phyloP scores from a whole-genome alignment of 2,888 invertebrate genomes.

The Endotricha flammealis region DNA sequence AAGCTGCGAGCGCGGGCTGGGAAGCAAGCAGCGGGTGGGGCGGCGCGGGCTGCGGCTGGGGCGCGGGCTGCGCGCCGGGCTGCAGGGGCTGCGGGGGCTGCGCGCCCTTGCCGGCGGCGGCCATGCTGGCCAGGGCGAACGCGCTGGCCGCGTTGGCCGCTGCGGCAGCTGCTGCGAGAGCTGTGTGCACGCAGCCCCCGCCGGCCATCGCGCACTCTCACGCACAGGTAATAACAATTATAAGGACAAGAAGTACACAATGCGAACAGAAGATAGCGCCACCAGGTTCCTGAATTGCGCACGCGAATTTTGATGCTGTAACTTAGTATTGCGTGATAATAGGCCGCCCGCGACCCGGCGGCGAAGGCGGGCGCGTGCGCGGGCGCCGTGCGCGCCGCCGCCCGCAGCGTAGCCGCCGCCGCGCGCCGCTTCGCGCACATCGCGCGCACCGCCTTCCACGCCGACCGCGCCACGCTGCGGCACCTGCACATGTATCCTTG shows the following conservation, averaged over 20 bases:
- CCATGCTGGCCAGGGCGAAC: slow-evolving; percentile 82
- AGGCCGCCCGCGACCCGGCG: slow-evolving; percentile 55
- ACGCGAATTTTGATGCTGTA: too few relatives aligned
- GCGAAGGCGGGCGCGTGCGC: slow-evolving; percentile 54
- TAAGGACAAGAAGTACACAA: too few relatives aligned
- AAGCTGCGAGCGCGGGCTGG: slow-evolving; percentile 46
- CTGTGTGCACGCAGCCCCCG: slow-evolving; percentile 92
- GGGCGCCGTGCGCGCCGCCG: slow-evolving; percentile 44
- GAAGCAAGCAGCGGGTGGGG: slow-evolving; percentile 43
- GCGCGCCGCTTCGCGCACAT: slow-evolving; percentile 45
- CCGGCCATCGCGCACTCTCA: slow-evolving; percentile 89
- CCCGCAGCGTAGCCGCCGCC: slow-evolving; percentile 35
- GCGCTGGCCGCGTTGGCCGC: slow-evolving; percentile 81
- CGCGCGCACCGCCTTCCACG: slow-evolving; percentile 63
- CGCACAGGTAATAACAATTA: slow-evolving; percentile 84
- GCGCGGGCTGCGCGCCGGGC: slow-evolving; percentile 43
- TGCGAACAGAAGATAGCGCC: too few relatives aligned
- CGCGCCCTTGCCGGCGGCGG: slow-evolving; percentile 33
- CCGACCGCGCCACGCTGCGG: slow-evolving; percentile 52
- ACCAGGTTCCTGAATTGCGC: too few relatives aligned
- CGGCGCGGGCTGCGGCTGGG: slow-evolving; percentile 27
- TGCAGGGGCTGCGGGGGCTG: slow-evolving; percentile 57
- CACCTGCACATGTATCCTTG: slow-evolving; percentile 71
- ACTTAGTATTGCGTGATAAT: too few relatives aligned
- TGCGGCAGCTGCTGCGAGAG: slow-evolving; percentile 80